Evolutionary conservation across 2,797 vertebrate genomes (phyloP).

Genomic region (Lutjanus argentimaculatus): DNA sequence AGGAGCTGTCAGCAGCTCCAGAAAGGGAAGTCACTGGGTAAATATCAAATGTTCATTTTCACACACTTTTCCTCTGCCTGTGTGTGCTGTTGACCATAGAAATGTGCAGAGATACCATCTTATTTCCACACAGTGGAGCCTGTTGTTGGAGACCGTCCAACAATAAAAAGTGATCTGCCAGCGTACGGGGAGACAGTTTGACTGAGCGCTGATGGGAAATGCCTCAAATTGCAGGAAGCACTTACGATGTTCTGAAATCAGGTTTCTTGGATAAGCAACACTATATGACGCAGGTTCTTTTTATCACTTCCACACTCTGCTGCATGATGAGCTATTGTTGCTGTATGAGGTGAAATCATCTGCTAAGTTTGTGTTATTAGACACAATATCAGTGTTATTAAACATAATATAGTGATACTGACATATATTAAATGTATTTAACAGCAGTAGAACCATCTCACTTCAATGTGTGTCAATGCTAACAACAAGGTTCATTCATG

Average conservation of each 20-base stretch:
- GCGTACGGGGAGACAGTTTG: constrained; percentile 56
- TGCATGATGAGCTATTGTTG: constrained; percentile 20
- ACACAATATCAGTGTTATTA: background rate
- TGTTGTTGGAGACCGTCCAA: constrained; percentile 56
- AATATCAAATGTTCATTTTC: constrained; percentile 71
- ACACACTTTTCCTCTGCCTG: constrained; percentile 46
- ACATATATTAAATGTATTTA: too few species aligned
- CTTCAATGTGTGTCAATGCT: background rate
- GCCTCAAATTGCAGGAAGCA: constrained; percentile 75
- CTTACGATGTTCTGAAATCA: constrained; percentile 68
- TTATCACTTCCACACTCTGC: constrained; percentile 34
- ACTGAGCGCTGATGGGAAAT: constrained; percentile 71
- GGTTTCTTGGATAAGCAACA: constrained; percentile 68
- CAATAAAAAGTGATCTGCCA: constrained; percentile 60
- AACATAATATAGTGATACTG: background rate
- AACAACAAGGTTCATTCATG: background rate
- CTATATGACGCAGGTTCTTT: constrained; percentile 30
- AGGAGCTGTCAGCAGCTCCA: constrained; percentile 44
- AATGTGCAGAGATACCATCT: constrained; percentile 65
- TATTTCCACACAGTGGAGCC: constrained; percentile 56
- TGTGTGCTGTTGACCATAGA: constrained; percentile 47
- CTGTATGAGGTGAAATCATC: constrained; percentile 1
- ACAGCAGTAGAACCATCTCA: background rate
- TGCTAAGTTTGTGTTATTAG: background rate
- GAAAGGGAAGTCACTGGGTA: constrained; percentile 68